phyloP scores from a whole-genome alignment of 23 tunicate species.

The Styela plicata region DNA sequence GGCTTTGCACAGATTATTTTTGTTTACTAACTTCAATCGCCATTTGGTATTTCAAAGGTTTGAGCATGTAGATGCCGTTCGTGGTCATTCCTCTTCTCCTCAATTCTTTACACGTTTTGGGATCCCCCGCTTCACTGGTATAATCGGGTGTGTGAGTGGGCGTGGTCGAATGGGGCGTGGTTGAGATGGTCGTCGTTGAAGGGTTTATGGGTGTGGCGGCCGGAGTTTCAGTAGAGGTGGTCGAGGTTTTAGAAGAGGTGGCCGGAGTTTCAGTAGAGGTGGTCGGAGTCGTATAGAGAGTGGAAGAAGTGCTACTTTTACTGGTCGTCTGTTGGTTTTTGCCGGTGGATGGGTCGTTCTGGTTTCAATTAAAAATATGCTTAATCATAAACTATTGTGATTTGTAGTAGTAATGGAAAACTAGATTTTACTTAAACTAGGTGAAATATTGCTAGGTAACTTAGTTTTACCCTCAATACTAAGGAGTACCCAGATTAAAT shows the following conservation, averaged over 20 bases:
- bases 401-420: too few species aligned
- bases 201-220: neutral
- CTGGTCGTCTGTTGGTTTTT: too few species aligned
- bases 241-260: neutral
- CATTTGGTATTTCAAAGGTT: neutral
- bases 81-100: neutral
- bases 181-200: neutral
- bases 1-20: too few species aligned
- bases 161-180: neutral
- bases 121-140: neutral
- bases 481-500: too few species aligned
- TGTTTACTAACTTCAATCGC: neutral
- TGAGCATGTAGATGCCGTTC: neutral
- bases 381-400: too few species aligned
- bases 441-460: too few species aligned
- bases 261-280: neutral
- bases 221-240: neutral
- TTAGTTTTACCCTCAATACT: too few species aligned
- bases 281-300: too few species aligned
- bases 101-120: neutral
- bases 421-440: too few species aligned
- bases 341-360: too few species aligned
- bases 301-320: too few species aligned
- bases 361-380: too few species aligned
- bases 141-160: neutral